These are phyloP conservation scores for Cryptoblepharus egeriae DNA, from an alignment of 2,797 vertebrate species.

Conservation along the genomic window DNA sequence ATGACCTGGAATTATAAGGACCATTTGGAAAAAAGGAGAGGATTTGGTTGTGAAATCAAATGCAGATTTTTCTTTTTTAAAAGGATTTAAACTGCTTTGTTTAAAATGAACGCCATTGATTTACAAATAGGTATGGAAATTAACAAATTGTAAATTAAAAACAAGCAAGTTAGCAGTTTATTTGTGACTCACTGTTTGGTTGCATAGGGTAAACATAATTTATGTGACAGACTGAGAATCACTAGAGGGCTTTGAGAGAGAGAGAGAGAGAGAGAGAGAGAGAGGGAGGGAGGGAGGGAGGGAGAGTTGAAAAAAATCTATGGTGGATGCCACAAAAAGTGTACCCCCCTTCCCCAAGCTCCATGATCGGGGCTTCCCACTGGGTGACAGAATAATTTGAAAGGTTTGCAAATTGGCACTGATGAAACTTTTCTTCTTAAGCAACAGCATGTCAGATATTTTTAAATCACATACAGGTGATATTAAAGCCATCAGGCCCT, in stretches of 20 bases:
- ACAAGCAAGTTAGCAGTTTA: conserved; percentile 45
- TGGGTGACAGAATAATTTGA: conserved; percentile 63
- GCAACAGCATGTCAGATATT: conserved; percentile 41
- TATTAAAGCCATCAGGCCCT: conserved; percentile 36
- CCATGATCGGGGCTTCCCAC: conserved; percentile 57
- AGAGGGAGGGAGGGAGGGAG: no score
- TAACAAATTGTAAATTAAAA: conserved; percentile 1
- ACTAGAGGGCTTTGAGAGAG: conserved; percentile 42
- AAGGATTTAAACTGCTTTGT: no score
- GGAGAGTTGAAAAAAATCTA: conserved; percentile 25
- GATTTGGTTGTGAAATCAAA: no score
- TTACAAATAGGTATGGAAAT: neutral
- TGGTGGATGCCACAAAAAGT: conserved; percentile 11
- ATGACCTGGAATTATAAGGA: no score
- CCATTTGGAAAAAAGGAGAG: no score
- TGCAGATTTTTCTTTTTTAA: no score
- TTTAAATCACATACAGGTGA: conserved; percentile 47
- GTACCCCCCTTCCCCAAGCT: neutral
- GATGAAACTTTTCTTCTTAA: conserved; percentile 52
- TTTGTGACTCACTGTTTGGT: conserved; percentile 56
- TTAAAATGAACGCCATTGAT: no score
- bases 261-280: conserved; percentile 29
- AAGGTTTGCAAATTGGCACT: conserved; percentile 54
- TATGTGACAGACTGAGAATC: conserved; percentile 44
- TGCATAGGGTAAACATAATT: conserved; percentile 54